phyloP scores from a whole-genome alignment of 2,113 vertebrate species.

The Dipodomys ordii region DNA sequence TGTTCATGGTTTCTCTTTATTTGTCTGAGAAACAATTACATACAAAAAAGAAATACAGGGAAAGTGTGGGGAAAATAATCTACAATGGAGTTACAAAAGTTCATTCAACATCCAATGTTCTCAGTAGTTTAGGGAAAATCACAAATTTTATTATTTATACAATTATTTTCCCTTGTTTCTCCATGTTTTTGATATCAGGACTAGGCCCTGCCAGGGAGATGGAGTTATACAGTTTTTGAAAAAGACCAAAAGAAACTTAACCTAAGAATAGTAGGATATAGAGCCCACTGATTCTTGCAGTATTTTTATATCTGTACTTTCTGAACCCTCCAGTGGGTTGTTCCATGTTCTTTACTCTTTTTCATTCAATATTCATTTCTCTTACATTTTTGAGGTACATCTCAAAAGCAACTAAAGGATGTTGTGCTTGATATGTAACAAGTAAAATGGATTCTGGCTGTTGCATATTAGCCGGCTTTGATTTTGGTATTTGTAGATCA shows the following conservation, averaged over 20 bases:
- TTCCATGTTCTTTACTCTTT: conserved; percentile 1
- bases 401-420: background rate
- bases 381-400: conserved; percentile 39
- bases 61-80: background rate
- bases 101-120: background rate
- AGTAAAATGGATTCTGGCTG: background rate
- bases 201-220: background rate
- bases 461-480: background rate
- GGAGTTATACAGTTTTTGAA: background rate
- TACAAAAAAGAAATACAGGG: background rate
- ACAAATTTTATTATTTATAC: background rate
- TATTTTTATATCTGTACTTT: background rate
- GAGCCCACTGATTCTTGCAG: background rate
- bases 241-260: background rate
- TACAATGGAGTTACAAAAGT: background rate
- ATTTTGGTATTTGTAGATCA: background rate
- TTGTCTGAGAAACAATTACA: background rate
- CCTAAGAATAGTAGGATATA: background rate
- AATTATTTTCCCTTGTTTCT: background rate
- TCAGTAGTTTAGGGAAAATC: background rate
- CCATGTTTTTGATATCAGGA: background rate
- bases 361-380: conserved; percentile 31
- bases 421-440: background rate
- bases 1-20: background rate
- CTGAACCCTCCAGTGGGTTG: background rate